Evolutionary conservation across 2,797 vertebrate genomes (phyloP), one percentile per base, ranked within the genome.

Genomic region (Microctenopoma stevenorrisi): DNA sequence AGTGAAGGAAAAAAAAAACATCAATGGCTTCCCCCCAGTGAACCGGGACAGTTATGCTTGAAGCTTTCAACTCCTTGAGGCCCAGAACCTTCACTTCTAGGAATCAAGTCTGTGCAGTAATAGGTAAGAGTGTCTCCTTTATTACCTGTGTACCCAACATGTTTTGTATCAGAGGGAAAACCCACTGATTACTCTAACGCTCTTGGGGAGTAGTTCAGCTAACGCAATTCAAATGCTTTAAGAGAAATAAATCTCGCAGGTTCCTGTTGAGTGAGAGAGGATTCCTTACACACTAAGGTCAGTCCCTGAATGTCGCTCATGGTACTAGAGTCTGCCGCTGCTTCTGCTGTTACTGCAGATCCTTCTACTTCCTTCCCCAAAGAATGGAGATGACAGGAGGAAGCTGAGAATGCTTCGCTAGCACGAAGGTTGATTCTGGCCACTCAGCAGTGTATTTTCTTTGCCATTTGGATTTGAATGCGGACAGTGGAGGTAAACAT

Each of bases 301-400:
- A 56, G 60, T 72, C 44, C 54, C 67, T 56, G 64, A 54, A 56
- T 77, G 68, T 58, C 4, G 13, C 61, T 59, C 63, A 69, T 51
- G 72, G 68, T 46, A 38, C 60, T 49, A 68, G 61, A 79, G 42
- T 25, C 42, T 55, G 35, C 28, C 60, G 30, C 38, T 57, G 40
- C 64, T 74, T 53, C 42, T 64, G 61, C 51, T 59, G 60, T 37
- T 72, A 43, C 25, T 58, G 12, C 37, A 74, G 38, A 71, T 47
- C 68, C 47, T 66, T 58, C 57, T 61, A 81, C 46, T 37, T 68
- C 44, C 25, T 35, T 69, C 43, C 35, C 56, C 37, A 60, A 76
- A 75, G 55, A 79, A 72, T 28, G 48, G 46, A 71, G 50, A 79
- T 52, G 68, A 77, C 15, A 64, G 57, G 57, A 66, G 35, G 26